Evolutionary conservation across 2,888 invertebrate genomes (phyloP).

Genomic region (Drosophila testacea): DNA sequence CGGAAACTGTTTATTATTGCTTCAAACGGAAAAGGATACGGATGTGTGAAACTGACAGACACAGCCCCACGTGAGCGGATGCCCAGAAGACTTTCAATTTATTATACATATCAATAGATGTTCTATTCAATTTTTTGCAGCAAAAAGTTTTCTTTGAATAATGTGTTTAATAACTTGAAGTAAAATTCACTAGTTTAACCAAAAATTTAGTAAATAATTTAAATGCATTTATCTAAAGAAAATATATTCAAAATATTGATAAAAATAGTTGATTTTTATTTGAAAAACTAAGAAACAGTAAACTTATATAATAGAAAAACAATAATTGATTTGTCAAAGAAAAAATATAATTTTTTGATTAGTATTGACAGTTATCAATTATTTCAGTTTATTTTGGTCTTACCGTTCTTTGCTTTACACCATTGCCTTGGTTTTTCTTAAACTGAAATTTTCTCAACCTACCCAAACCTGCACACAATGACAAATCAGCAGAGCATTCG

Average conservation of each 20-base stretch:
- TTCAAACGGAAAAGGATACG: constrained; percentile 76
- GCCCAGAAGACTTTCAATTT: constrained; percentile 26
- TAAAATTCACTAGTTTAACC: too few species aligned
- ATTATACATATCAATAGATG: constrained; percentile 18
- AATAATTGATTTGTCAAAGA: too few species aligned
- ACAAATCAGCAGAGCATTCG: neutral
- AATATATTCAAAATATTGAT: neutral
- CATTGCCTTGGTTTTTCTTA: neutral
- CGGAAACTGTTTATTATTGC: constrained; percentile 82
- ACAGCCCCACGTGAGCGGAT: constrained; percentile 21
- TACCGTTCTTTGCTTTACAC: too few species aligned
- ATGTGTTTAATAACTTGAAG: too few species aligned
- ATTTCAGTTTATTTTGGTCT: too few species aligned
- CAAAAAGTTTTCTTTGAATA: neutral
- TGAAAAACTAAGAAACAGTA: too few species aligned
- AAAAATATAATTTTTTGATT: neutral
- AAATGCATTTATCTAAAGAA: neutral
- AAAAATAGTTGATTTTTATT: too few species aligned
- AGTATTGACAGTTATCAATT: too few species aligned
- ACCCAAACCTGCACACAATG: neutral
- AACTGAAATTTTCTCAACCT: neutral
- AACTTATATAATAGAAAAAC: too few species aligned
- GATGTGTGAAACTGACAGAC: constrained; percentile 65
- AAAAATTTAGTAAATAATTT: neutral
- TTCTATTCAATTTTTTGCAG: constrained; percentile 1